Percentiles rank a stretch among this genome's conserved stretches.
Evolutionary conservation across 2,113 vertebrate genomes (phyloP).

Genomic region (Otus sunia): DNA sequence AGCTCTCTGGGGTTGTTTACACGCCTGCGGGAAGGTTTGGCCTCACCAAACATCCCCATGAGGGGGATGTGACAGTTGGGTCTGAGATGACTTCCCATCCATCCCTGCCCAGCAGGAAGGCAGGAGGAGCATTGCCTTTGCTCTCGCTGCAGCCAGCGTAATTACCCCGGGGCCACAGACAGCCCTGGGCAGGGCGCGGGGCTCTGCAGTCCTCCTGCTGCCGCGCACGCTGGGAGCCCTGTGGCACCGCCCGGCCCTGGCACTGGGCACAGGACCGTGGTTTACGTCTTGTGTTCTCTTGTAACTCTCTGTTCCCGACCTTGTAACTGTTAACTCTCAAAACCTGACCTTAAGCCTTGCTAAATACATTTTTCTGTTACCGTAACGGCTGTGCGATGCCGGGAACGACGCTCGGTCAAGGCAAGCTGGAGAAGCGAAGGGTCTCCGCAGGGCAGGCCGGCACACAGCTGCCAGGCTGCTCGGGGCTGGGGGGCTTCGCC

Average conservation of each 20-base stretch:
- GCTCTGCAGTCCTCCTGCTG: background rate
- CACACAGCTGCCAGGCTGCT: background rate
- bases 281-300: background rate
- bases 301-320: background rate
- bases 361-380: conserved; percentile 9
- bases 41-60: background rate
- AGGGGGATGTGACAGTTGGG: rapidly evolving
- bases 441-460: background rate
- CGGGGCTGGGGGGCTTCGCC: background rate
- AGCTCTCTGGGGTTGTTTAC: background rate
- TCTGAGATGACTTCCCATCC: background rate
- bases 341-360: background rate
- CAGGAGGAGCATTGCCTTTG: background rate
- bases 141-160: rapidly evolving
- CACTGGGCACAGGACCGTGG: rapidly evolving
- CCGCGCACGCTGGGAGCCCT: rapidly evolving
- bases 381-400: background rate
- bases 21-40: background rate
- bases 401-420: background rate
- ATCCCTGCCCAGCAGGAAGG: rapidly evolving
- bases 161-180: rapidly evolving
- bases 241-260: rapidly evolving
- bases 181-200: background rate
- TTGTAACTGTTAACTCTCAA: background rate
- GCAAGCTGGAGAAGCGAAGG: background rate